Evolutionary conservation across 30 jellyfish, hydroid and myxozoan species (phyloP), one percentile per base, ranked within the genome.

Genomic region (Clytia hemisphaerica): DNA sequence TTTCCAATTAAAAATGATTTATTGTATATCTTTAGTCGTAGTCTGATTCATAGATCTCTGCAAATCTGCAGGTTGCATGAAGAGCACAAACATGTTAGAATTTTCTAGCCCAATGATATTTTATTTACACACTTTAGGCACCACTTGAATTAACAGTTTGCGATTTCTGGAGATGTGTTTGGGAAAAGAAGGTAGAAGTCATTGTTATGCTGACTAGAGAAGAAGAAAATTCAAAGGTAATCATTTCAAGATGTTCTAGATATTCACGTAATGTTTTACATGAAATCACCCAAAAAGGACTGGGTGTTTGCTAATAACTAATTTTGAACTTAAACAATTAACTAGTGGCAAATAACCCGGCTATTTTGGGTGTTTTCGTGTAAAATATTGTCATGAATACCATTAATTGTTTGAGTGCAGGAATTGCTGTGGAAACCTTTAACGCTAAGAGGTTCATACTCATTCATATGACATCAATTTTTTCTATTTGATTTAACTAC

Each of bases 101-200:
- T 61, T 0, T 26, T 33, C 0, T 36, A 0, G 1, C n/a, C 7
- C 42, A 37, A 61, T 38, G 35, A 0, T 3, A 2, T 35, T 6
- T 12, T 4, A 21, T 63, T 29, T 22, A 2, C 4, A 9, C 35
- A 38, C 2, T 27, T 34, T 62, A 85, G 96, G 93, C 92, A 2
- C 96, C 96, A 2, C 85, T 85, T n/a, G 40, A 78, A 4, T 42
- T 36, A 21, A 85, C 96, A 12, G 82, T 73, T 0, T 83, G 63
- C 19, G 96, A 85, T 49, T 85, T 85, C 37, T 85, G 96, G 96
- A 71, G 96, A 19, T 71, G 92, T 83, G 40, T 85, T n/a, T 85
- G 93, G 93, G 96, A 85, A 35, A 72, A 72, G 27, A 85, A 65
- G 57, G 65, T 66, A 24, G 94, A 85, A 14, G 47, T 84, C 3